Evolutionary conservation across 2,113 vertebrate species (phyloP).

Genomic region (Rhinolophus sinicus): DNA sequence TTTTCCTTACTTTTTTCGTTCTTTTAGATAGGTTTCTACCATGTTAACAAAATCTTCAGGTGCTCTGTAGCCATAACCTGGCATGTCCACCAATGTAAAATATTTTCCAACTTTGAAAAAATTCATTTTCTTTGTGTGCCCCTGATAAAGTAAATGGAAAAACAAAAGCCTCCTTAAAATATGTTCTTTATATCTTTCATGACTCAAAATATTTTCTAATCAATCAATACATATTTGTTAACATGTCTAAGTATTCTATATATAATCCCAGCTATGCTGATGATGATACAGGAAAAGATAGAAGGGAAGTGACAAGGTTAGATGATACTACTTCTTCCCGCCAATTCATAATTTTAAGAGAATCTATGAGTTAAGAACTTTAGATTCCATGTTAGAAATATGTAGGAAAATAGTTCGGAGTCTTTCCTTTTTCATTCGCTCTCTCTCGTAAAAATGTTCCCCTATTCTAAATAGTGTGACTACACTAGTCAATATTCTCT

Average conservation of each 20-base stretch:
- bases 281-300: background rate
- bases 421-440: constrained; percentile 6
- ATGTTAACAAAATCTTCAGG: constrained; percentile 95
- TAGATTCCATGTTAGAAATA: constrained; percentile 23
- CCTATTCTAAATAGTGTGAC: background rate
- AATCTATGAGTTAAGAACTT: constrained; percentile 31
- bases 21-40: constrained; percentile 94
- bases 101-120: constrained; percentile 94
- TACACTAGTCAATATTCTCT: constrained; percentile 26
- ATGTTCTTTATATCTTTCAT: constrained; percentile 29
- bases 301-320: background rate
- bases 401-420: background rate
- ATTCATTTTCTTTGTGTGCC: constrained; percentile 98
- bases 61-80: constrained; percentile 94
- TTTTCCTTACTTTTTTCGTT: constrained; percentile 89
- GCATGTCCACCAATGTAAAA: constrained; percentile 97
- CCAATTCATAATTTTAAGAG: constrained; percentile 37
- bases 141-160: constrained; percentile 85
- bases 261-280: background rate
- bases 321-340: background rate
- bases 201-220: constrained; percentile 38
- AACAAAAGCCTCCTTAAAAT: constrained; percentile 31
- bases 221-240: constrained; percentile 36
- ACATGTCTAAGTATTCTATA: background rate
- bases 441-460: background rate